Evolutionary conservation across 2,888 invertebrate species (phyloP).

Genomic region (Harpalus rubripes): DNA sequence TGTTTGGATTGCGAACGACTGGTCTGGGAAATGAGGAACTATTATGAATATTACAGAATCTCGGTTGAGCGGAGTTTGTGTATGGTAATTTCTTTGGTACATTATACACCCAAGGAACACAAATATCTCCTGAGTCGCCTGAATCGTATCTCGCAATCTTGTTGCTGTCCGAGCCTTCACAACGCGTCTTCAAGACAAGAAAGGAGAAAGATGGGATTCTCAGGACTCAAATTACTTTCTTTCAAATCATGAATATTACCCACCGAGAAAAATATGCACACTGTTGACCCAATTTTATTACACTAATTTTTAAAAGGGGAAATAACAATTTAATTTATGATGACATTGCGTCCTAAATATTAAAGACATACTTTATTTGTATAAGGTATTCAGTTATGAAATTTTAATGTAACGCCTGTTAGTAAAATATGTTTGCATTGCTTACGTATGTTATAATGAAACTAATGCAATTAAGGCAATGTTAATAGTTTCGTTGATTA

Average conservation of each 20-base stretch:
- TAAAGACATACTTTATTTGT: too few species aligned
- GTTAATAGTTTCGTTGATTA: too few species aligned
- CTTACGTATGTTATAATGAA: too few species aligned
- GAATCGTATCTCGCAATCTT: conserved; percentile 74
- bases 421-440: too few species aligned
- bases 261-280: background rate
- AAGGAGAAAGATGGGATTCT: conserved; percentile 6
- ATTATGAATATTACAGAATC: conserved; percentile 75
- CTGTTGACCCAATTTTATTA: background rate
- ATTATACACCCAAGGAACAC: conserved; percentile 72
- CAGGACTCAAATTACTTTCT: conserved; percentile 2
- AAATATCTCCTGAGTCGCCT: conserved; percentile 68
- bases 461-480: too few species aligned
- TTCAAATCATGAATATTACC: background rate
- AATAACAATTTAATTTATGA: too few species aligned
- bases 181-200: conserved; percentile 17
- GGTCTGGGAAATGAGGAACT: conserved; percentile 73
- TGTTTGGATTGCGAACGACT: conserved; percentile 69
- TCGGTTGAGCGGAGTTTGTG: conserved; percentile 72
- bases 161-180: conserved; percentile 43
- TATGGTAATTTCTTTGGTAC: conserved; percentile 75
- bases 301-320: background rate
- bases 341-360: too few species aligned
- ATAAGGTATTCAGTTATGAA: too few species aligned
- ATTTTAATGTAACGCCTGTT: too few species aligned